Conservation (phyloP, 2,888 invertebrate genomes). For the Colletes collaris region DNA sequence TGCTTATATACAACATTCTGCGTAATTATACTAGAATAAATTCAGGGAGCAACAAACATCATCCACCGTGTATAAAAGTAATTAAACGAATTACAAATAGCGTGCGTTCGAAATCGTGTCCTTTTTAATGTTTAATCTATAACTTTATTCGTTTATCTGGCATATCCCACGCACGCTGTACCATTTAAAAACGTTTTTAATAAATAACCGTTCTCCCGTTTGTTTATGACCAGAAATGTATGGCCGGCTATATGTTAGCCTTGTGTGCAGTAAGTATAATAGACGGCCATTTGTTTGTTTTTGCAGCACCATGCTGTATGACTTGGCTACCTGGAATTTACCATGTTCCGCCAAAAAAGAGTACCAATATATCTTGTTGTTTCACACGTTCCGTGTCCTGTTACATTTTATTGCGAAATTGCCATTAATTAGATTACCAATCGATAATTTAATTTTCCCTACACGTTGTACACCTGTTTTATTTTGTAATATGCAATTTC, state of each 20-base stretch:
- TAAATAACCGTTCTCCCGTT: constrained; percentile 20
- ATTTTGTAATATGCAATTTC: too few species aligned
- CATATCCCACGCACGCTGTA: neutral
- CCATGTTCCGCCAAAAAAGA: constrained; percentile 38
- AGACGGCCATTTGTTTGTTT: constrained; percentile 52
- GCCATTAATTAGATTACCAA: neutral
- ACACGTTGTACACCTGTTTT: too few species aligned
- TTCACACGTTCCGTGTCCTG: constrained; percentile 25
- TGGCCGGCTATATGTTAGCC: constrained; percentile 40
- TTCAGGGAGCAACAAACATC: too few species aligned
- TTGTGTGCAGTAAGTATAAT: constrained; percentile 44
- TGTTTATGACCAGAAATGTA: constrained; percentile 34
- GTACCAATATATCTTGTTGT: constrained; percentile 32
- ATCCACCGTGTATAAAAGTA: neutral
- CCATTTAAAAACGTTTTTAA: constrained; percentile 29
- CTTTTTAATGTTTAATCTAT: neutral
- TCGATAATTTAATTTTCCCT: too few species aligned
- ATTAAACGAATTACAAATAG: neutral
- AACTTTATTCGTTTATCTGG: neutral
- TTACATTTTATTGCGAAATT: constrained; percentile 14
- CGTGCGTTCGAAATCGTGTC: neutral
- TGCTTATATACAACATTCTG: too few species aligned
- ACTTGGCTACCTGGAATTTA: constrained; percentile 47
- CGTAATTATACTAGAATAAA: too few species aligned
- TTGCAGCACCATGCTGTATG: constrained; percentile 36